These are phyloP conservation scores for Dromas ardeola DNA, from an alignment of 2,113 vertebrate genomes.

Conservation along the genomic window DNA sequence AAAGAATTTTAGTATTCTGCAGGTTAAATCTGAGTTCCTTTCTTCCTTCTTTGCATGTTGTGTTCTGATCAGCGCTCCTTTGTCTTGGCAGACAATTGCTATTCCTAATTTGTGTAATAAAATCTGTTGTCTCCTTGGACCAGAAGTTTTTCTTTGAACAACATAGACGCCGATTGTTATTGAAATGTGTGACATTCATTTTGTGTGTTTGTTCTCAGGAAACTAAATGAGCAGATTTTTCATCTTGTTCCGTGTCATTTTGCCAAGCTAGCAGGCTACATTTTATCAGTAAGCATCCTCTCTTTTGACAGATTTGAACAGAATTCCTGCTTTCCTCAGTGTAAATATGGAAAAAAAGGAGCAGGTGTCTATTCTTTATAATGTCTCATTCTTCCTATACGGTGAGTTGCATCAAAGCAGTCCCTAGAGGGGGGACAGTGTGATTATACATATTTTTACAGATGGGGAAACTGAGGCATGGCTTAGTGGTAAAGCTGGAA, in stretches of 20 bases:
- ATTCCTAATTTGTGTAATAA: slow-evolving; percentile 37
- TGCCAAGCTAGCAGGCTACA: slow-evolving; percentile 11
- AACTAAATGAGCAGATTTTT: slow-evolving; percentile 38
- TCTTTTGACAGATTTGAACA: not conserved
- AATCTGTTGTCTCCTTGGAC: slow-evolving; percentile 46
- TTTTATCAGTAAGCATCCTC: not conserved
- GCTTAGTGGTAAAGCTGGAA: not conserved
- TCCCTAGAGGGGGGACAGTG: not conserved
- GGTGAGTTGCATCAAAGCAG: not conserved
- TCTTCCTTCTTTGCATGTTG: not conserved
- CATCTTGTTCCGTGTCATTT: not conserved
- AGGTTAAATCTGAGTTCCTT: not conserved
- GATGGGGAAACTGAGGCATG: not conserved
- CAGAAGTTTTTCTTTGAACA: slow-evolving; percentile 34
- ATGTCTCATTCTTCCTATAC: not conserved
- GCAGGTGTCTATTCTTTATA: not conserved
- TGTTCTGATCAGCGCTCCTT: not conserved
- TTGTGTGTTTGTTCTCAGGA: slow-evolving; percentile 39
- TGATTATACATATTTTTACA: not conserved
- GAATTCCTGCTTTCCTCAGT: not conserved
- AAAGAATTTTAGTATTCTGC: not conserved
- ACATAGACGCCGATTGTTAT: not conserved
- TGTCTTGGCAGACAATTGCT: not conserved
- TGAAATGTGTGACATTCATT: slow-evolving; percentile 30
- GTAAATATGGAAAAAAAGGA: not conserved